Evolutionary conservation across 2,113 vertebrate species (phyloP).

Genomic region (Rhombomys opimus): DNA sequence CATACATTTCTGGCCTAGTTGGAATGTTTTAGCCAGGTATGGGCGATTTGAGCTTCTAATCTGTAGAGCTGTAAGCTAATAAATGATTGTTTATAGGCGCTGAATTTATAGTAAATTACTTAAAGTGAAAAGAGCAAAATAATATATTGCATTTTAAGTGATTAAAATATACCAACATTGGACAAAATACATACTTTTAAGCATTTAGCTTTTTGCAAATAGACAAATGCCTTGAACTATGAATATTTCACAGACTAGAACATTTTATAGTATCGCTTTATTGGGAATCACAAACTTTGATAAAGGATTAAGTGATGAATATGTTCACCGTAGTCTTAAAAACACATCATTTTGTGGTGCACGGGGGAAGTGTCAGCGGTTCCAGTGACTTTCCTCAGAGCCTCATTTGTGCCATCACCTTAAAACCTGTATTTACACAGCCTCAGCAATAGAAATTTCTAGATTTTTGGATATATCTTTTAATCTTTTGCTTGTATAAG

Average conservation of each 20-base stretch:
- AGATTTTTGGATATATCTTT: too few relatives aligned
- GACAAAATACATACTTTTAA: conserved; percentile 1
- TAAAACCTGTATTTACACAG: not conserved
- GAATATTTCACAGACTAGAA: not conserved
- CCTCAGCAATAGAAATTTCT: too few relatives aligned
- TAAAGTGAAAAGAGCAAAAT: not conserved
- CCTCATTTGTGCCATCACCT: not conserved
- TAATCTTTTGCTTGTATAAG: too few relatives aligned
- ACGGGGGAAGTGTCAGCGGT: not conserved
- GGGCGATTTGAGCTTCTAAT: not conserved
- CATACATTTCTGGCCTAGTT: not conserved
- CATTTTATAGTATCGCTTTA: not conserved
- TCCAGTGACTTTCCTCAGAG: not conserved
- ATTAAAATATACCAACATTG: not conserved
- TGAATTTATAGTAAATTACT: not conserved
- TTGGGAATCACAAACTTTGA: not conserved
- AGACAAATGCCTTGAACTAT: not conserved
- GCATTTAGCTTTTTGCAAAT: not conserved
- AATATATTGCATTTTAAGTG: not conserved
- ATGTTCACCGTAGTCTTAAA: not conserved
- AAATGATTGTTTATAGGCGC: not conserved
- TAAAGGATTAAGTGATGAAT: not conserved
- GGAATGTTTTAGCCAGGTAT: not conserved
- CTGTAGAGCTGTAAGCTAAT: not conserved
- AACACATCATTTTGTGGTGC: not conserved